Conservation (phyloP, 2,797 vertebrate species). For the Bradypodion ventrale region DNA sequence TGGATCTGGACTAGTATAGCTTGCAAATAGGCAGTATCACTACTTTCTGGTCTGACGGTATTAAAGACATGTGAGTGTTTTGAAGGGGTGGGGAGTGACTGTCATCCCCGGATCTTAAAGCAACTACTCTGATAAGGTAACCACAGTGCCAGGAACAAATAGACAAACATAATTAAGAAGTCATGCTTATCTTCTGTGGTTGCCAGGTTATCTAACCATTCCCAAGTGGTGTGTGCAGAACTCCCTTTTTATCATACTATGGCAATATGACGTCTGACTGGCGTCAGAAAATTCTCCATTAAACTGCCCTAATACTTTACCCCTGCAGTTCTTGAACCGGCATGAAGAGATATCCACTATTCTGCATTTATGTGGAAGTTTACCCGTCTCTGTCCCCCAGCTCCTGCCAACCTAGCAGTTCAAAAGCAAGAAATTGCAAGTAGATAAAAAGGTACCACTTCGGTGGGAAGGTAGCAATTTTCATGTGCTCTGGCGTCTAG, state of each 20-base stretch:
- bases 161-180: not conserved
- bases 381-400: too few species aligned
- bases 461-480: too few species aligned
- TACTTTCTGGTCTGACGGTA: not conserved
- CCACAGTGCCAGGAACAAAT: not conserved
- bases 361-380: not conserved
- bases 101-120: not conserved
- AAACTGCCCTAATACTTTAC: not conserved
- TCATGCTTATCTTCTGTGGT: not conserved
- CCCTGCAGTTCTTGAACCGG: not conserved
- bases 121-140: not conserved
- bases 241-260: conserved; percentile 11
- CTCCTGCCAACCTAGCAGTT: too few species aligned
- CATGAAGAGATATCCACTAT: not conserved
- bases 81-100: too few species aligned
- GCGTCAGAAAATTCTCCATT: not conserved
- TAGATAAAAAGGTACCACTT: too few species aligned
- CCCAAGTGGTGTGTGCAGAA: conserved; percentile 24
- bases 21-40: not conserved
- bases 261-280: not conserved
- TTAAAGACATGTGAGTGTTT: too few species aligned
- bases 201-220: conserved; percentile 9
- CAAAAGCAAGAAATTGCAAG: too few species aligned
- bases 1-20: not conserved
- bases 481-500: too few species aligned